Percentiles rank a stretch among this genome's conserved stretches.
These are phyloP conservation scores for Papilio glaucus DNA, from an alignment of 1,140 invertebrate species.

Conservation along the genomic window DNA sequence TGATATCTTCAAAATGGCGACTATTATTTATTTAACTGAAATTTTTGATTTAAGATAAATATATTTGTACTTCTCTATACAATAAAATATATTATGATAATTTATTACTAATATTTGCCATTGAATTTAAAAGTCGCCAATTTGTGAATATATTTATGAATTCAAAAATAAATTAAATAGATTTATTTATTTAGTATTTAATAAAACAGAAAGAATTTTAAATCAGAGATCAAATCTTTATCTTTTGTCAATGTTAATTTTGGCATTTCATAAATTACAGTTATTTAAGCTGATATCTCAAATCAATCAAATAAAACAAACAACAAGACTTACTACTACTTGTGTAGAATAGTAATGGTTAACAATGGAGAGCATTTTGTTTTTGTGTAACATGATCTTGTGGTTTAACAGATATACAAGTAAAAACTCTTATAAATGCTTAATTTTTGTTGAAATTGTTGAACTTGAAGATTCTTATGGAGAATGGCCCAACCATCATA, in stretches of 20 bases:
- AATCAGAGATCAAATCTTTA: slow-evolving; percentile 29
- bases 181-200: slow-evolving; percentile 20
- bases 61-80: background rate
- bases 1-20: slow-evolving; percentile 31
- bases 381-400: too few relatives aligned
- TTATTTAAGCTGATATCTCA: too few relatives aligned
- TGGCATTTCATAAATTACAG: too few relatives aligned
- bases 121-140: slow-evolving; percentile 32
- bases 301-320: background rate
- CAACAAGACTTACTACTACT: too few relatives aligned
- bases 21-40: slow-evolving; percentile 5
- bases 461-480: too few relatives aligned
- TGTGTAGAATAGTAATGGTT: too few relatives aligned
- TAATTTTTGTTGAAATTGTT: too few relatives aligned
- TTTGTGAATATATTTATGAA: slow-evolving; percentile 26
- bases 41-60: background rate
- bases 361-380: too few relatives aligned
- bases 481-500: too few relatives aligned
- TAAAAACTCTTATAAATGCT: too few relatives aligned
- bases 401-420: too few relatives aligned
- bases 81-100: too few relatives aligned
- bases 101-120: background rate
- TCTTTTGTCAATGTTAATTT: slow-evolving; percentile 10
- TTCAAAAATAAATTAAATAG: slow-evolving; percentile 24
- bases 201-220: slow-evolving; percentile 9